These are phyloP conservation scores for Clupea harengus DNA, from an alignment of 2,113 vertebrate genomes.

Conservation along the genomic window DNA sequence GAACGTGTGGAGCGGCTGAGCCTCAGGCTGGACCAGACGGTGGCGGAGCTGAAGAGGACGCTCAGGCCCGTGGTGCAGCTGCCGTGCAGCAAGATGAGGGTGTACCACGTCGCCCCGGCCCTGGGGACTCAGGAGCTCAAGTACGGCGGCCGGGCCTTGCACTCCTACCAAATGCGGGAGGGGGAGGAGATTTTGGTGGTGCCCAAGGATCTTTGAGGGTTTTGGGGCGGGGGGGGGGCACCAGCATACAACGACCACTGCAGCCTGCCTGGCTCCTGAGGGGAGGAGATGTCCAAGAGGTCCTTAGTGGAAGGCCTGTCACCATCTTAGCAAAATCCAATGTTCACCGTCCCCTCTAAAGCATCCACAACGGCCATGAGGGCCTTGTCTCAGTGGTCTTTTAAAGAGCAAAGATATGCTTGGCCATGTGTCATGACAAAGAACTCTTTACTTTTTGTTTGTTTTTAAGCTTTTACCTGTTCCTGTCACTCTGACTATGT, in stretches of 20 bases:
- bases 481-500: not conserved
- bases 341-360: not conserved
- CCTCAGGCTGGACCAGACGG: conserved; percentile 90
- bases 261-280: not conserved
- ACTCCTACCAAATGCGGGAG: conserved; percentile 91
- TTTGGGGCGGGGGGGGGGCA: not conserved
- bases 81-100: conserved; percentile 82
- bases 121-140: conserved; percentile 91
- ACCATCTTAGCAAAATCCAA: not conserved
- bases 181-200: conserved; percentile 93
- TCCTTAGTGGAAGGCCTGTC: not conserved
- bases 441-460: not conserved
- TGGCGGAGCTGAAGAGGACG: conserved; percentile 90
- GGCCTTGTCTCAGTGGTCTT: not conserved
- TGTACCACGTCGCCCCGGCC: conserved; percentile 87
- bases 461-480: not conserved
- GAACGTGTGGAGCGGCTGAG: conserved; percentile 83
- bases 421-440: conserved; percentile 15
- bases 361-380: not conserved
- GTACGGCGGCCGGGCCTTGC: conserved; percentile 82
- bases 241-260: not conserved
- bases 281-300: not conserved
- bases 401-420: not conserved
- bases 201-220: conserved; percentile 79
- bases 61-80: conserved; percentile 83